Evolutionary conservation across 2,888 invertebrate species (phyloP), one percentile per base, ranked within the genome.

Genomic region (Parnassius mnemosyne): DNA sequence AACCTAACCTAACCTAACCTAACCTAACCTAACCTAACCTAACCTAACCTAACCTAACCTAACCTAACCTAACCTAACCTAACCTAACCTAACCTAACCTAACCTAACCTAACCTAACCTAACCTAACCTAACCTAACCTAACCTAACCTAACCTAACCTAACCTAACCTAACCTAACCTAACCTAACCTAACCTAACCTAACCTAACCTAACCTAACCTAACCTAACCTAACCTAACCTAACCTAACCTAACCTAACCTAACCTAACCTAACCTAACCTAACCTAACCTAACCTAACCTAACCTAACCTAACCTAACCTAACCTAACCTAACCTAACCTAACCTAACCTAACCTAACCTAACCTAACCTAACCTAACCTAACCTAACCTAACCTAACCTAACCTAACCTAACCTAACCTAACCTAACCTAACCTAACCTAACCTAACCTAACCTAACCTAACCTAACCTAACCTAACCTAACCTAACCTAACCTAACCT

Each of bases 151-250:
- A 62, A 64, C 64, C 64, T 52, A 65, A 63, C 65, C 65, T 54
- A 65, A 60, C 66, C 61, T 55, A 60, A 68, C 66, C 61, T 50
- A 65, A 60, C 65, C 61, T 52, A 66, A 65, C 66, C 66, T 64
- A 66, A 69, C 67, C 65, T 63, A 66, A 69, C 68, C 68, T 61
- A 68, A 68, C 68, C 67, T 63, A 69, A 67, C 67, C 66, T 58
- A 68, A 68, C 68, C 68, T 63, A 66, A 68, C 69, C 68, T 60
- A 67, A 69, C 69, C 67, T 63, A 67, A 68, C 68, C 66, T 54
- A 64, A 66, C 65, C 65, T 57, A 66, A 62, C 66, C 62, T 62
- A 62, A 62, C 62, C 62, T 62, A 62, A 65, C 62, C 66, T 59
- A 63, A 64, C 65, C 59, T 65, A 67, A 67, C 67, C 68, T 61